Evolutionary conservation across 2,888 invertebrate genomes (phyloP).

Genomic region (Polymixis flavicincta): DNA sequence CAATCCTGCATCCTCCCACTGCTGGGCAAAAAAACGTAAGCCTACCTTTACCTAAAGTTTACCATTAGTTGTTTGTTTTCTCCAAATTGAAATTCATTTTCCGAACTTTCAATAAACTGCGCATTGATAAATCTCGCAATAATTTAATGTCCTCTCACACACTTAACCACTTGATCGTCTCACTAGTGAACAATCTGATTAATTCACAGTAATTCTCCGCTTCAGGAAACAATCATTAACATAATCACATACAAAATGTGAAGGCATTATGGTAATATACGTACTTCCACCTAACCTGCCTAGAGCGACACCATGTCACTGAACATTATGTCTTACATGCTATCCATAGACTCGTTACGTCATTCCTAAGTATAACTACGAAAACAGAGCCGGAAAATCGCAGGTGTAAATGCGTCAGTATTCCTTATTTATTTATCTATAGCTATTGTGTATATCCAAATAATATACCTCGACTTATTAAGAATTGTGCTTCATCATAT

Average conservation of each 20-base stretch:
- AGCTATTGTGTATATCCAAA: constrained; percentile 30
- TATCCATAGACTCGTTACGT: constrained; percentile 72
- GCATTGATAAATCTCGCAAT: neutral
- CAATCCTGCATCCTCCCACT: too few relatives aligned
- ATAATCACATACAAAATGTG: constrained; percentile 64
- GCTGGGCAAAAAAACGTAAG: too few relatives aligned
- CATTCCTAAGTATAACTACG: constrained; percentile 74
- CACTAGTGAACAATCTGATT: constrained; percentile 40
- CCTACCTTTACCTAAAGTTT: too few relatives aligned
- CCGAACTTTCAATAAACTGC: neutral
- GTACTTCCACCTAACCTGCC: constrained; percentile 43
- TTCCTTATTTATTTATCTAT: constrained; percentile 45
- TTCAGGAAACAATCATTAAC: constrained; percentile 63
- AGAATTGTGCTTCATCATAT: constrained; percentile 27
- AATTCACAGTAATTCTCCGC: constrained; percentile 47
- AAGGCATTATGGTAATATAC: constrained; percentile 70
- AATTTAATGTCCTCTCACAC: neutral
- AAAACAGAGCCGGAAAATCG: constrained; percentile 71
- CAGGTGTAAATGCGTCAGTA: constrained; percentile 62
- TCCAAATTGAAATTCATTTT: neutral
- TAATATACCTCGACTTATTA: constrained; percentile 17
- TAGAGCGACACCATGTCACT: constrained; percentile 73
- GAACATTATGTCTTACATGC: constrained; percentile 70
- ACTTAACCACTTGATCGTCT: constrained; percentile 5
- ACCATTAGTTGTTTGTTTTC: too few relatives aligned